These are phyloP conservation scores for Andrena camellia DNA, from an alignment of 2,888 invertebrate genomes.

Conservation along the genomic window DNA sequence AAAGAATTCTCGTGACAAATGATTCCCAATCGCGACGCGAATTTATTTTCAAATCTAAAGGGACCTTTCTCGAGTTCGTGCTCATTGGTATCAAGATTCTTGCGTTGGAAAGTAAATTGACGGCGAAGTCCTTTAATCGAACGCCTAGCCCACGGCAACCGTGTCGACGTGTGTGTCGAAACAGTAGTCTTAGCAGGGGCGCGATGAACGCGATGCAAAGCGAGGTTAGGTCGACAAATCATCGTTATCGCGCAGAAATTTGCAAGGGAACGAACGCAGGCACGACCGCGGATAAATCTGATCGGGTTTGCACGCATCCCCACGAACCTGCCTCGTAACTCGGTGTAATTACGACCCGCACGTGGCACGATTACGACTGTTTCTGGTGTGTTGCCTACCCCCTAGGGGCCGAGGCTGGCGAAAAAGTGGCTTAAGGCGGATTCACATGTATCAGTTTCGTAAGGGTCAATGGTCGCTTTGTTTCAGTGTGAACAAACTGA, in stretches of 20 bases:
- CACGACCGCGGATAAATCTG: slow-evolving; percentile 40
- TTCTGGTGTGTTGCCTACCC: no score
- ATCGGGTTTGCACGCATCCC: slow-evolving; percentile 29
- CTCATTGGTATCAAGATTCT: no score
- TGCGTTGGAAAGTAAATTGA: no score
- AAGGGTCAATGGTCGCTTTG: no score
- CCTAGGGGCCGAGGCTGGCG: no score
- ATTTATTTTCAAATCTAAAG: background rate
- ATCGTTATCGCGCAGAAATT: slow-evolving; percentile 40
- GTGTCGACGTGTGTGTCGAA: background rate
- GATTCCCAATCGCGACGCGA: background rate
- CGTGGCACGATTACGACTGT: slow-evolving; percentile 16
- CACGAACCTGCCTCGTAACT: slow-evolving; percentile 48
- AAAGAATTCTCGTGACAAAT: background rate
- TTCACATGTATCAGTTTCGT: no score
- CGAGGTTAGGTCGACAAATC: slow-evolving; percentile 13
- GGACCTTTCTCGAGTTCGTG: background rate
- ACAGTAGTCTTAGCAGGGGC: background rate
- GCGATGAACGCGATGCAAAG: background rate
- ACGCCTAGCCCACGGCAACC: no score
- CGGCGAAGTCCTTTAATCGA: no score
- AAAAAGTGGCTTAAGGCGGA: no score
- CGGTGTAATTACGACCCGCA: slow-evolving; percentile 50
- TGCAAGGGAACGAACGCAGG: slow-evolving; percentile 31
- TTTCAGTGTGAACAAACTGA: no score